phyloP scores from a whole-genome alignment of 2,888 invertebrate genomes.

The Microctonus hyperodae region DNA sequence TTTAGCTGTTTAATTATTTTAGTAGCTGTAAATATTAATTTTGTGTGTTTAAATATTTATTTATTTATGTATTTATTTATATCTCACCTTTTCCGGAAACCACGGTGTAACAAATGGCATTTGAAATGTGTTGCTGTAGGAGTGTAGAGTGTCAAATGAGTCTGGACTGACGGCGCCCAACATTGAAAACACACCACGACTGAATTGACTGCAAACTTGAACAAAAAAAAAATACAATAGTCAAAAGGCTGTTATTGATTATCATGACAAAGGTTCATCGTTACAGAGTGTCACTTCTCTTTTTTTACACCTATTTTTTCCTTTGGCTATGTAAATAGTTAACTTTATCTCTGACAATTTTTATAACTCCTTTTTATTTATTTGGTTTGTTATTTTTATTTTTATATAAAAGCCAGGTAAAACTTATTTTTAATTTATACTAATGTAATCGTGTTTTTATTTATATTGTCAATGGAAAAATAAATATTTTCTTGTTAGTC shows the following conservation, averaged over 20 bases:
- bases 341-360: constrained; percentile 14
- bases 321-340: constrained; percentile 12
- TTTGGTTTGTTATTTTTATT: background rate
- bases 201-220: constrained; percentile 89
- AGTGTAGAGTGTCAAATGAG: constrained; percentile 93
- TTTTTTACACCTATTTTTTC: constrained; percentile 1
- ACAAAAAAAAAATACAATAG: constrained; percentile 40
- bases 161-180: constrained; percentile 90
- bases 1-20: too few relatives aligned
- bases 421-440: too few relatives aligned
- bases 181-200: constrained; percentile 88
- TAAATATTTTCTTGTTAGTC: too few relatives aligned
- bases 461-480: background rate
- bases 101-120: constrained; percentile 94
- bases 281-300: constrained; percentile 26
- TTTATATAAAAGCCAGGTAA: background rate
- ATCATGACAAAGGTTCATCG: constrained; percentile 42
- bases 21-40: too few relatives aligned
- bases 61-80: background rate
- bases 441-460: background rate
- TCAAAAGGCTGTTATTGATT: constrained; percentile 38
- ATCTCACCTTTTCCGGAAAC: constrained; percentile 88
- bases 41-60: too few relatives aligned
- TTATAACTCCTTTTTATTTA: background rate
- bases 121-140: constrained; percentile 93